phyloP scores from a whole-genome alignment of 2,888 invertebrate species.

The Thumatha senex region DNA sequence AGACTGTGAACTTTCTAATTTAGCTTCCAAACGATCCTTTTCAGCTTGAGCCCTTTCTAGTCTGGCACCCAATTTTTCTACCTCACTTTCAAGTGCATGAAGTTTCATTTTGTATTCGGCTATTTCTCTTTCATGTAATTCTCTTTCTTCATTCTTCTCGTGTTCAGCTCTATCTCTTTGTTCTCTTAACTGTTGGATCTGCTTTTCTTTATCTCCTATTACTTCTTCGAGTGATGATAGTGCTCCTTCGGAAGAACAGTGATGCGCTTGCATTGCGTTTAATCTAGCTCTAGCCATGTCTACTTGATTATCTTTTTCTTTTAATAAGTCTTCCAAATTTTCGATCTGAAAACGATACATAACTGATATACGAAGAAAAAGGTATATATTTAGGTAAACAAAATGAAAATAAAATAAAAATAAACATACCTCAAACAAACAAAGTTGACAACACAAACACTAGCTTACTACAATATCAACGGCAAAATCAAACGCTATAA shows the following conservation, averaged over 20 bases:
- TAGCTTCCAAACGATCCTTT: conserved; percentile 95
- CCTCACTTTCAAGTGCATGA: conserved; percentile 95
- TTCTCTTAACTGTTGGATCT: conserved; percentile 96
- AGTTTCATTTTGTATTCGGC: conserved; percentile 98
- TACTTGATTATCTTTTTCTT: conserved; percentile 99
- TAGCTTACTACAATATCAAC: conserved; percentile 20
- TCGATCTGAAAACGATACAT: conserved; percentile 89
- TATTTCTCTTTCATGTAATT: conserved; percentile 95
- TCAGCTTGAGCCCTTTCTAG: conserved; percentile 95
- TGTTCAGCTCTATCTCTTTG: conserved; percentile 97
- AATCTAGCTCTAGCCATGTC: conserved; percentile 96
- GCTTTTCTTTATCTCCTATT: conserved; percentile 98
- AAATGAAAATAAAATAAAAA: conserved; percentile 34
- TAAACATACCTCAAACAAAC: conserved; percentile 48
- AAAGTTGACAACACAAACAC: conserved; percentile 29
- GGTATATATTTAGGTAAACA: conserved; percentile 16
- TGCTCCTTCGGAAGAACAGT: conserved; percentile 96
- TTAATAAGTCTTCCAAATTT: conserved; percentile 97
- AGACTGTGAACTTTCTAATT: conserved; percentile 95
- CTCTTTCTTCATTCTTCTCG: conserved; percentile 97
- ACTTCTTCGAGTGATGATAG: conserved; percentile 97
- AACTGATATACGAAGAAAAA: conserved; percentile 16
- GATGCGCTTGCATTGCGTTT: conserved; percentile 97
- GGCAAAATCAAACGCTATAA: conserved; percentile 2
- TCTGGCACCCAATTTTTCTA: conserved; percentile 93